Percentiles rank a stretch among this genome's conserved stretches.
Conservation (phyloP, 2,797 vertebrate genomes). For the Meriones psammophilus region DNA sequence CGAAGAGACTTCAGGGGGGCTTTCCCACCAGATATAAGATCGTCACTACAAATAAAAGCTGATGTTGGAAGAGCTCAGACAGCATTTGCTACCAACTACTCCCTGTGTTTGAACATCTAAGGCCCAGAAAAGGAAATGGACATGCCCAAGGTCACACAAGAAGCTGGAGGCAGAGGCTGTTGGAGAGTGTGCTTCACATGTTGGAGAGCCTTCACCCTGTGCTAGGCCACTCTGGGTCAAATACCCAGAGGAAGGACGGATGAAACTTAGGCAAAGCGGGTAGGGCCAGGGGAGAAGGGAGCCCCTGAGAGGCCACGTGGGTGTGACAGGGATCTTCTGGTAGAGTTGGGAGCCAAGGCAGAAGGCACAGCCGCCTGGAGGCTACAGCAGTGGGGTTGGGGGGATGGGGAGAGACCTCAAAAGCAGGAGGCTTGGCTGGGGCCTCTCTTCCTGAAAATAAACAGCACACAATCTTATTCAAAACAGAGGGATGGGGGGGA, state of each 20-base stretch:
- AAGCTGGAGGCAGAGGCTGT: background rate
- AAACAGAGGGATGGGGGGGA: slow-evolving; percentile 89
- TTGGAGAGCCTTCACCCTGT: background rate
- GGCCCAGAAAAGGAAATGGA: background rate
- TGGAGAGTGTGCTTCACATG: too few relatives aligned
- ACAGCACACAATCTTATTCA: slow-evolving; percentile 94
- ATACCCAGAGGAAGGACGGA: background rate
- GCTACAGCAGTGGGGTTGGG: background rate
- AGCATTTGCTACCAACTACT: background rate
- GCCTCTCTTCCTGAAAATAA: slow-evolving; percentile 96
- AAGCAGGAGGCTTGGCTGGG: slow-evolving; percentile 96
- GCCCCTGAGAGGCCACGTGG: background rate
- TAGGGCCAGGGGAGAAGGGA: background rate
- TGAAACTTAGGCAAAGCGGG: background rate
- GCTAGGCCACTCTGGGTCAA: background rate
- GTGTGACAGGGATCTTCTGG: background rate
- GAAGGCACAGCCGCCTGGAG: background rate
- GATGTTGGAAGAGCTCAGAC: background rate
- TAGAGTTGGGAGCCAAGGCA: background rate
- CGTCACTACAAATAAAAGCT: slow-evolving; percentile 9
- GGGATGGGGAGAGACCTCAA: slow-evolving; percentile 83
- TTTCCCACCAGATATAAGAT: background rate
- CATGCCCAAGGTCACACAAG: slow-evolving; percentile 23
- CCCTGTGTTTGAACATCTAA: background rate
- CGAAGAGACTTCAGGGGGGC: background rate